These are phyloP conservation scores for Drosophila ogumai DNA, from an alignment of 1,140 invertebrate genomes.

Conservation along the genomic window DNA sequence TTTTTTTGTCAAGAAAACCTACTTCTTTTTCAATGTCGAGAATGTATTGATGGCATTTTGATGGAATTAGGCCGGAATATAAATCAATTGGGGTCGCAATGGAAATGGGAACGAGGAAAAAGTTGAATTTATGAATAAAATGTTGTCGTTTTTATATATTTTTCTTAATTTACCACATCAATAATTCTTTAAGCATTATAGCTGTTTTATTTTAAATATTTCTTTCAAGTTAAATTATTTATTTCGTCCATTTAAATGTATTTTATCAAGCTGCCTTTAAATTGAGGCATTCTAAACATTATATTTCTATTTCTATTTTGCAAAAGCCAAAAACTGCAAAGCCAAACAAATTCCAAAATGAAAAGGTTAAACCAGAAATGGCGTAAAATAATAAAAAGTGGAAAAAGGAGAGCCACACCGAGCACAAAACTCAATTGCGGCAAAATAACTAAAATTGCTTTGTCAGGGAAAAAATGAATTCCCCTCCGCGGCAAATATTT, in stretches of 20 bases:
- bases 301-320: background rate
- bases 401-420: slow-evolving; percentile 9
- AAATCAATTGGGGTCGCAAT: slow-evolving; percentile 13
- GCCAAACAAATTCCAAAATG: slow-evolving; percentile 20
- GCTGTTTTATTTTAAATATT: background rate
- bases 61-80: slow-evolving; percentile 24
- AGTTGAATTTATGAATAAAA: slow-evolving; percentile 15
- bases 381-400: slow-evolving; percentile 39
- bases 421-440: slow-evolving; percentile 49
- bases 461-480: slow-evolving; percentile 75
- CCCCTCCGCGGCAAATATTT: slow-evolving; percentile 37
- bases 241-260: background rate
- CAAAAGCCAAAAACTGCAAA: slow-evolving; percentile 11
- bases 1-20: background rate
- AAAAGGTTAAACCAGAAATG: slow-evolving; percentile 33
- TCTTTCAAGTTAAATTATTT: background rate
- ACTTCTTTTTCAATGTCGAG: background rate
- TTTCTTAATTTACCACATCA: slow-evolving; percentile 5
- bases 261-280: background rate
- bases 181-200: background rate
- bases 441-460: slow-evolving; percentile 74
- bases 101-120: background rate
- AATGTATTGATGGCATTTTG: slow-evolving; percentile 15
- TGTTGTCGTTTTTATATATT: background rate
- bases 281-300: background rate